Evolutionary conservation across 2,888 invertebrate genomes (phyloP), one percentile per base, ranked within the genome.

Genomic region (Furcula furcula): DNA sequence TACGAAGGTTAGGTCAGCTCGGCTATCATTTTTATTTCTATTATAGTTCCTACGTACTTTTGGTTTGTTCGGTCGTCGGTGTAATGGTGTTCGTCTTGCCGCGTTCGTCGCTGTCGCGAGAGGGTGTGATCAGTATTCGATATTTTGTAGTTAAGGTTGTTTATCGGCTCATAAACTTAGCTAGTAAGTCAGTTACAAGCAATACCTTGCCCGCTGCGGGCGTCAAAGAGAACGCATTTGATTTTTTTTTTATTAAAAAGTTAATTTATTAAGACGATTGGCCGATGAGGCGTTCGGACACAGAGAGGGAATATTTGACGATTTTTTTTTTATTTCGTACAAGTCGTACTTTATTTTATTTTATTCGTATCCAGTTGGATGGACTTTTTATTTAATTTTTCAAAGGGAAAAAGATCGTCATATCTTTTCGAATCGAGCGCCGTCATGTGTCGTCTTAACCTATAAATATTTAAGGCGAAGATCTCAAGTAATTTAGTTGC

Each of bases 401-500:
- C 26, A 9, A 1, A 14, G 7, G 6, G 7, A 16, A 7, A 11
- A 10, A 28, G 33, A 29, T 36, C 39, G 49, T 49, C 46, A 33
- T 35, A 36, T 35, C 36, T 43, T 40, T 45, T 42, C 25, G 31
- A 29, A 26, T 18, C 40, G 41, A 43, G 40, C 50, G 50, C 43
- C 54, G 54, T 51, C 42, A 40, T 40, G 50, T 57, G 42, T 57
- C 56, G 51, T 44, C 55, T 49, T 61, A 44, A 58, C 53, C 48
- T 58, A 65, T 51, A 57, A 58, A 58, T 66, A 65, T n/a, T 65
- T 81, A 81, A 77, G 78, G 66, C 70, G 79, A 76, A 76, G 86
- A 87, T 87, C 86, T 87, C 86, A 87, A 75, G 75, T 85, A 81
- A 76, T 82, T 82, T 83, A 85, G 83, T 81, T 82, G 59, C 61